Conservation (phyloP, 2,888 invertebrate genomes). For the Cartodere bifasciata region DNA sequence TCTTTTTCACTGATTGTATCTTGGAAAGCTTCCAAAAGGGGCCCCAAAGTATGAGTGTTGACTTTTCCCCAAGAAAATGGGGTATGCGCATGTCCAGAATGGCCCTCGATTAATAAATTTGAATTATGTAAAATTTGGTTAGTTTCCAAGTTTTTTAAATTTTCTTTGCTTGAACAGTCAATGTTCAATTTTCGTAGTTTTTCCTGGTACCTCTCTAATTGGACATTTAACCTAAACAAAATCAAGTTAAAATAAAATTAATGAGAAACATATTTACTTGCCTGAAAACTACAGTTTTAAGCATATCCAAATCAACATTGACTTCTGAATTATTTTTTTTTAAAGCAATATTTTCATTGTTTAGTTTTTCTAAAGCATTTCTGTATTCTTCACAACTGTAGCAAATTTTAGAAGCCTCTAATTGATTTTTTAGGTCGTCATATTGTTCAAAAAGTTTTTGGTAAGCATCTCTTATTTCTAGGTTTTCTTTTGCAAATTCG, state of each 20-base stretch:
- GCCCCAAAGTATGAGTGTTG: slow-evolving; percentile 53
- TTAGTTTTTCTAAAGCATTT: slow-evolving; percentile 39
- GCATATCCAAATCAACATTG: slow-evolving; percentile 53
- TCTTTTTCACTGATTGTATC: slow-evolving; percentile 67
- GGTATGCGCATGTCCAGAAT: slow-evolving; percentile 33
- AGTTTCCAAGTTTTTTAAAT: slow-evolving; percentile 4
- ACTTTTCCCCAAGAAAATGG: slow-evolving; percentile 41
- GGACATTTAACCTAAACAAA: slow-evolving; percentile 52
- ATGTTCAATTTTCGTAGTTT: slow-evolving; percentile 38
- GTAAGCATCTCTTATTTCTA: slow-evolving; percentile 40
- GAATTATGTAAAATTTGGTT: slow-evolving; percentile 5
- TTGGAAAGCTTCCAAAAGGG: slow-evolving; percentile 66
- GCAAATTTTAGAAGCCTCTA: slow-evolving; percentile 37
- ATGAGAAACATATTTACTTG: slow-evolving; percentile 17
- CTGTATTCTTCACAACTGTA: slow-evolving; percentile 35
- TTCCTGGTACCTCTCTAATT: slow-evolving; percentile 66
- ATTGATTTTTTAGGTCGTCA: slow-evolving; percentile 39
- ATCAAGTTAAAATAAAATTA: too few relatives aligned
- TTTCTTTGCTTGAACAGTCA: slow-evolving; percentile 13
- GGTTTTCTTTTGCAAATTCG: slow-evolving; percentile 49
- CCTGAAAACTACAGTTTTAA: slow-evolving; percentile 67
- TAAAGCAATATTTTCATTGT: slow-evolving; percentile 38
- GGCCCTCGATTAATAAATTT: slow-evolving; percentile 25
- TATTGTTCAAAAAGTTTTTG: slow-evolving; percentile 38
- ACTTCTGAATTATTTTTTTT: slow-evolving; percentile 44